Conservation (phyloP, 37 sponge, comb jelly and placozoan species). For the Theonella swinhoei region DNA sequence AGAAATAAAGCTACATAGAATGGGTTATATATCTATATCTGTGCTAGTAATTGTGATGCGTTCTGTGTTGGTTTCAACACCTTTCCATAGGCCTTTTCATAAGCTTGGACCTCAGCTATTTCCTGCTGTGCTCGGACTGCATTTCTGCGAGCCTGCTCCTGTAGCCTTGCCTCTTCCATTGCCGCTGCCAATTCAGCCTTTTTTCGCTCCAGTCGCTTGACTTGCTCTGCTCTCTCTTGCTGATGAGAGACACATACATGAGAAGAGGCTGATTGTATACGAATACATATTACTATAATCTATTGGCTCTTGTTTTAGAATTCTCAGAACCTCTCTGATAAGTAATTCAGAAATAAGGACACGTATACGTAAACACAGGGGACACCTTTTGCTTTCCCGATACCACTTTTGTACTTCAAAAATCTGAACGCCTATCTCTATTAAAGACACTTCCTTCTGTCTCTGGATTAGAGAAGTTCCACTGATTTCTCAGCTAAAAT, state of each 20-base stretch:
- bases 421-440: no score
- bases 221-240: conserved; percentile 10
- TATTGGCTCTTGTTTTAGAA: not conserved
- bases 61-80: no score
- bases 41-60: not conserved
- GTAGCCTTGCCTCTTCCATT: conserved; percentile 45
- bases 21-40: no score
- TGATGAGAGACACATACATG: no score
- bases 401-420: no score
- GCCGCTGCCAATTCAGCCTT: conserved; percentile 28
- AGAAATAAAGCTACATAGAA: not conserved
- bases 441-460: no score
- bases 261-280: not conserved
- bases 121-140: conserved; percentile 43
- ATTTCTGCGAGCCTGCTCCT: conserved; percentile 62
- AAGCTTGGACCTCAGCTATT: conserved; percentile 39
- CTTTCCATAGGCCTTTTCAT: conserved; percentile 74
- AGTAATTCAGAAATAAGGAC: no score
- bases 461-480: no score
- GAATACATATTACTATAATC: not conserved
- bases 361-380: no score
- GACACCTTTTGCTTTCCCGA: no score
- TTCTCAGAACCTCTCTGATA: no score
- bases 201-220: conserved; percentile 14
- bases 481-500: no score